These are phyloP conservation scores for Onychorhynchus coronatus DNA, from an alignment of 2,113 vertebrate genomes.

Conservation along the genomic window DNA sequence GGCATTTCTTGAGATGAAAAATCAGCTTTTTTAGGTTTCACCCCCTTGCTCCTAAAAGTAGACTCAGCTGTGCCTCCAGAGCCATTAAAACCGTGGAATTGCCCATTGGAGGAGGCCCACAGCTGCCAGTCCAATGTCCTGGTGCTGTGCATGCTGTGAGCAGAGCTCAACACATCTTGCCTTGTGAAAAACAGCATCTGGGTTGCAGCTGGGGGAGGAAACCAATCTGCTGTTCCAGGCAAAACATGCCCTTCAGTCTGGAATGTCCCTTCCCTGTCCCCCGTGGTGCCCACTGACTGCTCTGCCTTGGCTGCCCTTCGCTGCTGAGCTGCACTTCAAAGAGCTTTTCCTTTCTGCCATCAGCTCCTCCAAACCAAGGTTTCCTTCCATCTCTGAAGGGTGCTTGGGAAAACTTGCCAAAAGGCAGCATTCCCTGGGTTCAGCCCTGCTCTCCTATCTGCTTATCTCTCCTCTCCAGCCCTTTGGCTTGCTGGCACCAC, in stretches of 20 bases:
- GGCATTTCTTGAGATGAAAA: background rate
- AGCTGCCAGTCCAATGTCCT: background rate
- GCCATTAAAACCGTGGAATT: background rate
- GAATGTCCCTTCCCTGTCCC: background rate
- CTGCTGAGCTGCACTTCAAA: background rate
- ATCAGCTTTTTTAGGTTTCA: background rate
- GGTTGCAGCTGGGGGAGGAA: background rate
- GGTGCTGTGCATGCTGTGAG: background rate
- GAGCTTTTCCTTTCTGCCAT: background rate
- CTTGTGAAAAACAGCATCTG: background rate
- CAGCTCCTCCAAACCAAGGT: background rate
- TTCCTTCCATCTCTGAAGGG: background rate
- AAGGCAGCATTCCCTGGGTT: background rate
- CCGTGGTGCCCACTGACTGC: accelerated
- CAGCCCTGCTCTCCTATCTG: background rate
- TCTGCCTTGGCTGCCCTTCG: background rate
- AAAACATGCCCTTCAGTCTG: background rate
- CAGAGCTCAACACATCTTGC: background rate
- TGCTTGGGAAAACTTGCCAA: background rate
- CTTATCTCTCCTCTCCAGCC: background rate
- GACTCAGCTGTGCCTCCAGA: background rate
- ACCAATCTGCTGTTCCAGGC: background rate
- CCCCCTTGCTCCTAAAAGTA: background rate
- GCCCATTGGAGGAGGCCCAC: background rate
- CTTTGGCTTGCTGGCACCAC: background rate